phyloP scores from a whole-genome alignment of 2,113 vertebrate species.

The Apeltes quadracus region DNA sequence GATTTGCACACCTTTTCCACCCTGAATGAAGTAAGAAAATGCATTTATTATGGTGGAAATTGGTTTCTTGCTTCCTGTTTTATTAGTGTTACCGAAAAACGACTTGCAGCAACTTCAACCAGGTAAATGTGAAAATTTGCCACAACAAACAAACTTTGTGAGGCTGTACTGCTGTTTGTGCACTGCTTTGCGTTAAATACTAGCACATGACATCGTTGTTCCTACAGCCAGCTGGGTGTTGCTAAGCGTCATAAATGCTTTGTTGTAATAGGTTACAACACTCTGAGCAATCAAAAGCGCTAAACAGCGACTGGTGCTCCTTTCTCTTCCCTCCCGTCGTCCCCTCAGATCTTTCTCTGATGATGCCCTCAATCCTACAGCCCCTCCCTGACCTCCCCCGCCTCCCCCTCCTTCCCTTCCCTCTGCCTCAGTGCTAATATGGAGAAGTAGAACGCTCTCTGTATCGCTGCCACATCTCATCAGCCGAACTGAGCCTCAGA shows the following conservation, averaged over 20 bases:
- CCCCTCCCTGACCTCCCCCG: neutral
- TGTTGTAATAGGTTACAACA: neutral
- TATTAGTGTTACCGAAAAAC: no score
- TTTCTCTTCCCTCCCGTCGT: constrained; percentile 28
- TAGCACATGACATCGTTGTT: no score
- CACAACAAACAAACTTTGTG: no score
- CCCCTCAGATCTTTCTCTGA: constrained; percentile 30
- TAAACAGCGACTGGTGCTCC: constrained; percentile 10
- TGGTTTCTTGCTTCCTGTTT: no score
- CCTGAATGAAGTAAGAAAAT: neutral
- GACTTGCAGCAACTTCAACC: no score
- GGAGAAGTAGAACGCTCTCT: constrained; percentile 72
- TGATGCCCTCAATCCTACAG: constrained; percentile 37
- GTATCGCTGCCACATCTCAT: constrained; percentile 77
- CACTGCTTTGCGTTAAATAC: neutral
- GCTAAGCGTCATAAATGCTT: no score
- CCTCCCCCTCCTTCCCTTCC: neutral
- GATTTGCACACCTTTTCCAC: neutral
- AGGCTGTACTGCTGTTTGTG: no score
- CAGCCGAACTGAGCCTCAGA: constrained; percentile 67
- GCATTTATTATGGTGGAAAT: neutral
- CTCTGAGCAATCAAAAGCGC: no score
- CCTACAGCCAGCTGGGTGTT: no score
- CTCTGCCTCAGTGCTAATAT: constrained; percentile 68
- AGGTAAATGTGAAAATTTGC: constrained; percentile 3